Conservation (phyloP, 2,888 invertebrate species). For the Rosalia funebris region DNA sequence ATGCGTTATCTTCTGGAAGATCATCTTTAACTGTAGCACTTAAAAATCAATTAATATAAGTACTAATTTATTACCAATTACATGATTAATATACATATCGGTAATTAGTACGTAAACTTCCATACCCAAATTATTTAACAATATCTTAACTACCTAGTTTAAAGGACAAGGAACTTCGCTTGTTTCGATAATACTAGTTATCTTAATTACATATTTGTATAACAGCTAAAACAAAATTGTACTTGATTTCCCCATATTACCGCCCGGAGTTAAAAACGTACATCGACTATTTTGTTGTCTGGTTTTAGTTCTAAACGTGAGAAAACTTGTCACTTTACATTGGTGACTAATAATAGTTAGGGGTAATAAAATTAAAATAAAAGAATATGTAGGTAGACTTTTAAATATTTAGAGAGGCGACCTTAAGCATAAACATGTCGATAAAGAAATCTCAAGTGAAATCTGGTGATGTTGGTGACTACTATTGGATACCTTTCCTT, state of each 20-base stretch:
- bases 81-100: conserved; percentile 1
- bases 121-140: neutral
- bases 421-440: too few relatives aligned
- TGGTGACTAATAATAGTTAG: too few relatives aligned
- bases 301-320: too few relatives aligned
- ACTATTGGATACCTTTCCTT: too few relatives aligned
- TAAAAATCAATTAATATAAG: conserved; percentile 11
- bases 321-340: too few relatives aligned
- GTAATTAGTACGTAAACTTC: neutral
- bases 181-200: conserved; percentile 1
- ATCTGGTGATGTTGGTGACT: too few relatives aligned
- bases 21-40: neutral
- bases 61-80: neutral
- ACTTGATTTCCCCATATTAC: neutral
- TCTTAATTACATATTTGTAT: conserved; percentile 1
- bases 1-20: neutral
- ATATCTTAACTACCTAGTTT: conserved; percentile 2
- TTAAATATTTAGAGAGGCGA: too few relatives aligned
- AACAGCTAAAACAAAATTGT: conserved; percentile 5
- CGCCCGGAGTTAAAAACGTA: too few relatives aligned
- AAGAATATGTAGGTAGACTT: too few relatives aligned
- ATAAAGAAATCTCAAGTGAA: too few relatives aligned
- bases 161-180: conserved; percentile 7
- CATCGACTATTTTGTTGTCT: too few relatives aligned
- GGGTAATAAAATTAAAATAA: too few relatives aligned